phyloP scores from a whole-genome alignment of 2,888 invertebrate genomes.

The Fabriciana adippe region DNA sequence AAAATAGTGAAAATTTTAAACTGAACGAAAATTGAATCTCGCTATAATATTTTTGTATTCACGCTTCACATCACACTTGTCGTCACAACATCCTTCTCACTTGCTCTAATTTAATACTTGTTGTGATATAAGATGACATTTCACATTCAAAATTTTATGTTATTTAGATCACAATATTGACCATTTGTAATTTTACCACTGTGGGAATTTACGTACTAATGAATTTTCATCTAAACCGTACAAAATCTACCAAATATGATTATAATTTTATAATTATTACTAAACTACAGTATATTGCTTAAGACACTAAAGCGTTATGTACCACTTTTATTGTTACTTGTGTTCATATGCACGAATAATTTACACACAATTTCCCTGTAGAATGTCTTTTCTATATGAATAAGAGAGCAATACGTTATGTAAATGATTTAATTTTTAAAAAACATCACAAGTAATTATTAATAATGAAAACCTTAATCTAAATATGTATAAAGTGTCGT shows the following conservation, averaged over 20 bases:
- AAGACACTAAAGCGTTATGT: constrained; percentile 34
- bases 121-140: constrained; percentile 10
- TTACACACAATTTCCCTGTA: constrained; percentile 59
- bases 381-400: constrained; percentile 65
- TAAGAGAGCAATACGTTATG: constrained; percentile 45
- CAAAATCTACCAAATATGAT: constrained; percentile 31
- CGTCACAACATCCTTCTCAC: not conserved
- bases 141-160: not conserved
- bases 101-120: constrained; percentile 14
- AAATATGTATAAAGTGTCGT: not conserved
- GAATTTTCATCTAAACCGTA: constrained; percentile 17
- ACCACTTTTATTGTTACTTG: constrained; percentile 26
- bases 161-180: not conserved
- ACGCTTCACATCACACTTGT: not conserved
- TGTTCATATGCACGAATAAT: constrained; percentile 24
- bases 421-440: constrained; percentile 23
- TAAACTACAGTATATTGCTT: constrained; percentile 37
- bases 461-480: not conserved
- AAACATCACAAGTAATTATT: not conserved
- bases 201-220: not conserved
- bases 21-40: too few relatives aligned
- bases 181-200: not conserved
- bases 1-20: too few relatives aligned
- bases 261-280: constrained; percentile 26
- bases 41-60: too few relatives aligned